These are phyloP conservation scores for Mongoloraphidia duomilia DNA, from an alignment of 2,888 invertebrate species.

Conservation along the genomic window DNA sequence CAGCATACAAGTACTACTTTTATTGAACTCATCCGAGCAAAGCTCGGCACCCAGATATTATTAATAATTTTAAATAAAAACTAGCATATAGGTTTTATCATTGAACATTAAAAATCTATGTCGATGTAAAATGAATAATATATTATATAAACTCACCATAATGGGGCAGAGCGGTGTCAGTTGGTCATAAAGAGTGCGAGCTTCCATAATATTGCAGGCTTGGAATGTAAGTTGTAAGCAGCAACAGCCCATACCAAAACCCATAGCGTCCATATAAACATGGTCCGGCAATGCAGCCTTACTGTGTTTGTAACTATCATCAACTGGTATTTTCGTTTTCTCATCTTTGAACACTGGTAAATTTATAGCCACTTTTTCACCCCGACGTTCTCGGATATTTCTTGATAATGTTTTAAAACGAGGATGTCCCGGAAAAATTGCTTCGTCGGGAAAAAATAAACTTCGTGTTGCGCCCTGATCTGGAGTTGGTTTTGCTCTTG, in stretches of 20 bases:
- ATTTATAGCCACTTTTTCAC: constrained; percentile 93
- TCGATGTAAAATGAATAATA: not conserved
- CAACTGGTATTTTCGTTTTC: constrained; percentile 75
- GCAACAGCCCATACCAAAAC: constrained; percentile 98
- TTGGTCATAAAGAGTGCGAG: constrained; percentile 91
- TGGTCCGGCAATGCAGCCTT: constrained; percentile 67
- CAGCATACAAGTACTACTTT: no score
- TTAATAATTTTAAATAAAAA: constrained; percentile 14
- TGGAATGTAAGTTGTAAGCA: constrained; percentile 94
- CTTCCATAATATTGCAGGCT: constrained; percentile 93
- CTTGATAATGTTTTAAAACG: constrained; percentile 83
- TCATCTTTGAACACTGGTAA: constrained; percentile 86
- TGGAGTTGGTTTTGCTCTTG: constrained; percentile 56
- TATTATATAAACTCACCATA: constrained; percentile 46
- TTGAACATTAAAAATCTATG: constrained; percentile 6
- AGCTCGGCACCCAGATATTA: constrained; percentile 15
- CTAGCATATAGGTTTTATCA: constrained; percentile 4
- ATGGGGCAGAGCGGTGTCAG: constrained; percentile 93
- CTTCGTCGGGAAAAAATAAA: constrained; percentile 87
- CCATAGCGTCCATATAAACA: constrained; percentile 98
- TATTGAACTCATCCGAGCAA: no score
- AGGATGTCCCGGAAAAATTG: constrained; percentile 90
- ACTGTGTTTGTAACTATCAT: constrained; percentile 50
- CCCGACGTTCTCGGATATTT: constrained; percentile 82
- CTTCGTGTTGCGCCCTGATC: constrained; percentile 64